Base-by-base conservation (phyloP, 2,113 vertebrate species). In the Pontoporia blainvillei region DNA sequence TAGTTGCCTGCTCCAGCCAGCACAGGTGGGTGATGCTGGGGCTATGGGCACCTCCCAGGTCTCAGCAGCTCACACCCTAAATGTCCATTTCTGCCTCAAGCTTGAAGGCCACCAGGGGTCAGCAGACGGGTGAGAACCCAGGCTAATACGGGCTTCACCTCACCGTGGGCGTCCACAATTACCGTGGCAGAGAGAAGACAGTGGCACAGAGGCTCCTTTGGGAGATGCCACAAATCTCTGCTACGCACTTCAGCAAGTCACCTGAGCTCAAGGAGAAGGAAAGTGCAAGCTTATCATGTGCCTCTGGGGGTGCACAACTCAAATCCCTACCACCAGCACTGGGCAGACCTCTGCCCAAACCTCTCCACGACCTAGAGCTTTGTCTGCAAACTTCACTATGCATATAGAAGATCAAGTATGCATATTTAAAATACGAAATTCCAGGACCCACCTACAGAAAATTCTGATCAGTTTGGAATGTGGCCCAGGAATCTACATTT, bases 81-180 rank as follows among this genome's bases (percentile, higher is more conserved):
- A 21, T 0, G 6, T 23, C 59, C 41, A 23, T 7, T 49, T 66
- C 13, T 29, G 11, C 39, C 34, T 23, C 8, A 29, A 20, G 5
- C 4, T 3, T 64, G 18, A 71, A 71, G 86, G 31, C 21, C 10
- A 23, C 39, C 11, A 29, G 15, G 15, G 11, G 13, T 71, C 54
- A 76, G 17, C 39, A 71, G 52, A 29, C 6, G 29, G 3, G 6
- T 34, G 39, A 69, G 17, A 29, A 73, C 39, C 18, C 21, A 49
- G 34, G 41, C 0, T 27, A 39, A 41, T 21, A 12, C 1, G 21
- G 62, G 29, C 86, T 67, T 79, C 84, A 34, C 34, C 25, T n/a
- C 62, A 18, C 29, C 3, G 12, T 29, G 8, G 2, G 13, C 0
- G 0, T 57, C 57, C 67, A 71, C 1, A 20, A 11, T 25, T 9